Base-by-base conservation (phyloP, 2,888 invertebrate genomes). In the Cerastoderma edule region DNA sequence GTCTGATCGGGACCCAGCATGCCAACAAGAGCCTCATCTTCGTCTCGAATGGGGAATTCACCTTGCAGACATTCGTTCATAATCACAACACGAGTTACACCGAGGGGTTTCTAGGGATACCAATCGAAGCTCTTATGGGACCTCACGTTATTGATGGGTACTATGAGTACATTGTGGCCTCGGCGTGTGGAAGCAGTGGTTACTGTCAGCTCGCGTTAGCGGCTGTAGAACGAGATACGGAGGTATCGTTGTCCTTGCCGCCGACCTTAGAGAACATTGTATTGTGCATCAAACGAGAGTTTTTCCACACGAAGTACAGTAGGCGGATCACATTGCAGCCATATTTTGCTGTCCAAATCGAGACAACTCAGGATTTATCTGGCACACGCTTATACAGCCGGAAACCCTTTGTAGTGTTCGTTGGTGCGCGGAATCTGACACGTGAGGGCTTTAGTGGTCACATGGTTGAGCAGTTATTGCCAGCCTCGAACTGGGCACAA, bases 171-270 rank as follows among this genome's bases (percentile, higher is more conserved):
- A 60, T 57, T 1, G 69, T 72, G 8, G 44, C 74, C 16, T 77
- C 77, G 3, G 77, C 72, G 57, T 80, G 80, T 60, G 77, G 56
- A 5, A 64, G 53, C 6, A 69, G 77, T 27, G 80, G 80, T 0
- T 77, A 57, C 57, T 80, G 80, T 32, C 80, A 80, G 57, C n/a
- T 80, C 10, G 69, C 77, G 3, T 53, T 80, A 2, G 74, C 80
- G 2, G 74, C 80, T 10, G 8, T 54, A 0, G 66, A 74, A 27
- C 6, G 67, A 27, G 39, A 63, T 16, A 56, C 67, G 2, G 22
- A 16, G 1, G 44, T 67, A 2, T 54, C 33, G 19, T 10, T 65
- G 10, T 44, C 30, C 0, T 10, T 67, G 5, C 67, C 67, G 5
- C 44, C 27, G 13, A 4, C 28, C 8, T 22, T 44, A 2, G 48